Base-by-base conservation (phyloP, 2,797 vertebrate species). In the Uromys caudimaculatus region DNA sequence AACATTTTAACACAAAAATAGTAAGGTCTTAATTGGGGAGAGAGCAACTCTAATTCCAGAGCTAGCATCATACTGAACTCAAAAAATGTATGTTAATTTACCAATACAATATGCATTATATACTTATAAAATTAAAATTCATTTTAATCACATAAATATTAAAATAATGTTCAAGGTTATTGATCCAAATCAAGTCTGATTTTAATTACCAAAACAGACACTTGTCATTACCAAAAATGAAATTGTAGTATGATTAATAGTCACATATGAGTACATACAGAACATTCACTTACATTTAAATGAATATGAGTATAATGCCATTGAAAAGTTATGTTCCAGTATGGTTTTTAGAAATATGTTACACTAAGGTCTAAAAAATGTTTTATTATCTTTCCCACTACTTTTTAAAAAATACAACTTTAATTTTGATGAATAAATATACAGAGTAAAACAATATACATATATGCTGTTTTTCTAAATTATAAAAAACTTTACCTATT, bases 241-340 rank as follows among this genome's bases (percentile, higher is more conserved):
- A 95, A 8, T 4, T 4, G 84, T 84, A 2, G 6, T 50, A 44
- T 64, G 1, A 64, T 29, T 41, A n/a, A 0, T 6, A 24, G 47
- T 0, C 3, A 77, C 12, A 8, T 3, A 58, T 27, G 27, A 8
- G 2, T 3, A 24, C 16, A 32, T 7, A 75, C 0, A 84, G 7
- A 81, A 62, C 35, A 52, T 13, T 56, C 32, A 64, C 77, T 87
- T 83, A 38, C 29, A 75, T 60, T 88, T 81, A 77, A 41, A 56
- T 50, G 81, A 47, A 62, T 64, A 11, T 89, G 1, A 87, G 0
- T 27, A 17, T 35, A 71, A 90, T 8, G 10, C 44, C 50, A 7
- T 21, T 47, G 1, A 11, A 8, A 19, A 71, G 8, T 41, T 7
- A 41, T 29, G 32, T 29, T 23, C 2, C 3, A 29, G 1, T 69